Percentiles rank a stretch among this genome's conserved stretches.
These are phyloP conservation scores for Ormia ochracea DNA, from an alignment of 2,888 invertebrate species.

Conservation along the genomic window DNA sequence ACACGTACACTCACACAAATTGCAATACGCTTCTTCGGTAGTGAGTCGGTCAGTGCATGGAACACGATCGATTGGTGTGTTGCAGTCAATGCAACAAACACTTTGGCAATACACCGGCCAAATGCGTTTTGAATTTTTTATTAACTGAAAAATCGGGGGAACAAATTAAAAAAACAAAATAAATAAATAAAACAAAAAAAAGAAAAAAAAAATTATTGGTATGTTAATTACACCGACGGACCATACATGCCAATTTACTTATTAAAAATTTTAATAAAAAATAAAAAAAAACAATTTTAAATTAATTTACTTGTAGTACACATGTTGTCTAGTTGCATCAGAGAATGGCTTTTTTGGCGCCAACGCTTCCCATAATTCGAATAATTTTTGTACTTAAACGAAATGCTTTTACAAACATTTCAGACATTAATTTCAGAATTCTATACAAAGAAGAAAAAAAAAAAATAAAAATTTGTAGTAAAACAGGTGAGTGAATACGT, in stretches of 20 bases:
- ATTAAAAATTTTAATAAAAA: slow-evolving; percentile 3
- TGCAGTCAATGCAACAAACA: background rate
- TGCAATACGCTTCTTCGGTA: slow-evolving; percentile 13
- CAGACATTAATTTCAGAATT: slow-evolving; percentile 3
- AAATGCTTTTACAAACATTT: background rate
- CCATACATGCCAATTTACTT: slow-evolving; percentile 49
- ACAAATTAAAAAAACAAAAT: background rate
- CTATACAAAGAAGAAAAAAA: background rate
- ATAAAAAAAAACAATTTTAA: background rate
- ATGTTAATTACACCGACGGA: slow-evolving; percentile 45
- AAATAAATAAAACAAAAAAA: slow-evolving; percentile 6
- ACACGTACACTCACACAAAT: slow-evolving; percentile 9
- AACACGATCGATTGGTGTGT: background rate
- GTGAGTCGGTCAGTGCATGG: background rate
- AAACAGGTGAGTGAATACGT: slow-evolving; percentile 47
- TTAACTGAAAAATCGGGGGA: background rate
- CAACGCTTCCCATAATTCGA: slow-evolving; percentile 24
- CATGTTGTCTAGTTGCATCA: slow-evolving; percentile 14
- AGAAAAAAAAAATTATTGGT: slow-evolving; percentile 32
- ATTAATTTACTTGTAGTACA: slow-evolving; percentile 35
- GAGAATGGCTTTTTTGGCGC: slow-evolving; percentile 47
- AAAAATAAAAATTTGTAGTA: slow-evolving; percentile 9
- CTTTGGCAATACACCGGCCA: background rate
- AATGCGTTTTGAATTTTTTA: slow-evolving; percentile 45
- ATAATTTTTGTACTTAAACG: background rate